Evolutionary conservation across 2,113 vertebrate species (phyloP).

Genomic region (Lichenostomus cassidix): DNA sequence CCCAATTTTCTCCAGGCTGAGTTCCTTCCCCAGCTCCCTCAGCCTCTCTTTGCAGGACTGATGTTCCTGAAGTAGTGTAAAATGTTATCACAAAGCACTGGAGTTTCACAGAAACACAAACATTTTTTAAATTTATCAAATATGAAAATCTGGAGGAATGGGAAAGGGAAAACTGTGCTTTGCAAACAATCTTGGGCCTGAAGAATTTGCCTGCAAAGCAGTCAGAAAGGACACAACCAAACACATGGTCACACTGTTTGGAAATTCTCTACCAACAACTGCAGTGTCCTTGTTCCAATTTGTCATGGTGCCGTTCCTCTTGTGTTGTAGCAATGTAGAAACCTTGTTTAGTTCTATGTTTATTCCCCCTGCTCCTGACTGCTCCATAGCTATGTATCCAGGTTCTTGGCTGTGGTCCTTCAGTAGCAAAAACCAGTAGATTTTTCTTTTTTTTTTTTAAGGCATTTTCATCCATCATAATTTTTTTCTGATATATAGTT

Average conservation of each 20-base stretch:
- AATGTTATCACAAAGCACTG: neutral
- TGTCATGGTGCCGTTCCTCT: neutral
- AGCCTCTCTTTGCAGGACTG: fast-evolving
- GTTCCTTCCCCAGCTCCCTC: neutral
- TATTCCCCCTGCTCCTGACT: neutral
- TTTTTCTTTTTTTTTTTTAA: neutral
- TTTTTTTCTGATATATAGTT: neutral
- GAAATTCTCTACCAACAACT: neutral
- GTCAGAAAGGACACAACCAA: neutral
- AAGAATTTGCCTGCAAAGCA: neutral
- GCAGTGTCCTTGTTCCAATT: neutral
- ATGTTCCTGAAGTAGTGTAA: neutral
- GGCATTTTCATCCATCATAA: neutral
- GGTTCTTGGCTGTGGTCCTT: neutral
- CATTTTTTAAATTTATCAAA: neutral
- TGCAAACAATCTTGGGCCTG: neutral
- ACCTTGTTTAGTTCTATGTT: neutral
- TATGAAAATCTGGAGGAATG: neutral
- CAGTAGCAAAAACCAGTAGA: neutral
- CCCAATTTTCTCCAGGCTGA: neutral
- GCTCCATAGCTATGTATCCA: neutral
- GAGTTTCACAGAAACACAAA: neutral
- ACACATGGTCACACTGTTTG: neutral
- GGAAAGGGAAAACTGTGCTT: neutral
- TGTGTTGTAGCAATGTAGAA: neutral